phyloP scores from a whole-genome alignment of 1,140 invertebrate genomes.

The Penaeus indicus region DNA sequence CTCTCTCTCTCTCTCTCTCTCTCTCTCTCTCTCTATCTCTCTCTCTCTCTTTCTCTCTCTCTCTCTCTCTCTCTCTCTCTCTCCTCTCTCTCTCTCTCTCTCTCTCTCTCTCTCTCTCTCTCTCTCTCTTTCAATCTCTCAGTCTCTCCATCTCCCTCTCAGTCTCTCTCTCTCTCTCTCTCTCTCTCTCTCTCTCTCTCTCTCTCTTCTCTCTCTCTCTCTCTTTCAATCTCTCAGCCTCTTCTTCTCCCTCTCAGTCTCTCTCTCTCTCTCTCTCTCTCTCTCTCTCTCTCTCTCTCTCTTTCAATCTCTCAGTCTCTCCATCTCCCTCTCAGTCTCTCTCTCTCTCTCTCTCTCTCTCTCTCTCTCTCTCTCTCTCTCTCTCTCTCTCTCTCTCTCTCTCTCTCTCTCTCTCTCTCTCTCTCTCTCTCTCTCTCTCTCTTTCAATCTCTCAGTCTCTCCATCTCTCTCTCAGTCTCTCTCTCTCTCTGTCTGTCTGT shows the following conservation, averaged over 20 bases:
- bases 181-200: constrained; percentile 30
- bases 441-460: not conserved
- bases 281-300: not conserved
- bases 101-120: too few relatives aligned
- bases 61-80: too few relatives aligned
- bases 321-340: constrained; percentile 1
- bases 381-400: too few relatives aligned
- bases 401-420: not conserved
- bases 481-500: not conserved
- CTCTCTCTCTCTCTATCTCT: too few relatives aligned
- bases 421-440: not conserved
- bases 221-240: constrained; percentile 1
- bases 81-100: too few relatives aligned
- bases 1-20: too few relatives aligned
- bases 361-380: not conserved
- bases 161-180: constrained; percentile 9
- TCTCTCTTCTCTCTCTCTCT: constrained; percentile 14
- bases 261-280: constrained; percentile 18
- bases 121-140: too few relatives aligned
- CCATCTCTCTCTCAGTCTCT: not conserved
- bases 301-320: constrained; percentile 5
- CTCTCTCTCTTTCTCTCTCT: too few relatives aligned
- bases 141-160: too few relatives aligned
- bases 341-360: not conserved
- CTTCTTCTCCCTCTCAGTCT: constrained; percentile 2